Percentiles rank a stretch among this genome's conserved stretches.
Conservation (phyloP, 2,797 vertebrate genomes). For the Petrocephalus sullivani region DNA sequence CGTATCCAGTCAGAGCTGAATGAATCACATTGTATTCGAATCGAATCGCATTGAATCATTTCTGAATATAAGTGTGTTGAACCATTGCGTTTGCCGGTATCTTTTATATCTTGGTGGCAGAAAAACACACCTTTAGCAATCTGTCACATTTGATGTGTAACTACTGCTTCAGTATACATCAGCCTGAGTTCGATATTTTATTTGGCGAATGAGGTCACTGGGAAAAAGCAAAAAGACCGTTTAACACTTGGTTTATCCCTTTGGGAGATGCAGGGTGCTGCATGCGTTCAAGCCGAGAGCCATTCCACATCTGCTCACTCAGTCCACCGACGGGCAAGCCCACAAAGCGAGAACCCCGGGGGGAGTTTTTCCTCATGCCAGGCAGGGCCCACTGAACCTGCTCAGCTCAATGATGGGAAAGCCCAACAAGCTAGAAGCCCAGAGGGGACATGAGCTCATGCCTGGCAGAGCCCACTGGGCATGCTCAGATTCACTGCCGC, state of each 20-base stretch:
- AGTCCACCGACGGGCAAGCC: neutral
- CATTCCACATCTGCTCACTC: neutral
- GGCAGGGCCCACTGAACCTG: conserved; percentile 23
- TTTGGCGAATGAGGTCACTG: neutral
- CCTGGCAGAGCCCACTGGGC: conserved; percentile 15
- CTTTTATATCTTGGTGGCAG: neutral
- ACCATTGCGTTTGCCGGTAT: neutral
- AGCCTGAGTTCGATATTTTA: neutral
- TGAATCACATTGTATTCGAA: neutral
- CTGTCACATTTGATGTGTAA: neutral
- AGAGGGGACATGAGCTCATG: conserved; percentile 18
- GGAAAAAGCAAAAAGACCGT: neutral
- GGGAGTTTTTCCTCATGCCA: conserved; percentile 20
- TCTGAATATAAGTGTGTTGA: neutral
- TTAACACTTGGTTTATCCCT: neutral
- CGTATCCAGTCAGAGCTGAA: neutral
- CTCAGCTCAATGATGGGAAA: conserved; percentile 28
- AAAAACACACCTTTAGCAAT: neutral
- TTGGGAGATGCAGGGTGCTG: neutral
- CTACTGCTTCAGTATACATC: neutral
- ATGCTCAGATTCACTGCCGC: conserved; percentile 40
- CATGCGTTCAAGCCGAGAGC: neutral
- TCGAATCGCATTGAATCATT: neutral
- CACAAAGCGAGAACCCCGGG: neutral
- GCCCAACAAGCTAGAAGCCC: neutral